These are phyloP conservation scores for Unio pictorum DNA, from an alignment of 2,888 invertebrate genomes.

Conservation along the genomic window DNA sequence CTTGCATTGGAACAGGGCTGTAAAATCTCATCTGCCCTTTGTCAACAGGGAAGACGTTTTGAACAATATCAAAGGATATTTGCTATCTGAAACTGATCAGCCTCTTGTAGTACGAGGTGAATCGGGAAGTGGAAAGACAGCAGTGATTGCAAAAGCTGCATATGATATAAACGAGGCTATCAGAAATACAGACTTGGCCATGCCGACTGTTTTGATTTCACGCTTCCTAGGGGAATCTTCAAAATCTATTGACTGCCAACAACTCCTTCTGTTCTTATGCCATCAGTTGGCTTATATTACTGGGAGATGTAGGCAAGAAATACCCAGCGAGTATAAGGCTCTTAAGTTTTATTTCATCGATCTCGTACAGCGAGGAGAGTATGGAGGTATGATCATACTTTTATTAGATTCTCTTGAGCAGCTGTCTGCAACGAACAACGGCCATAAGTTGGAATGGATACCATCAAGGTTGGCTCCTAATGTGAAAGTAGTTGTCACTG, in stretches of 20 bases:
- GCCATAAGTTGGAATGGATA: slow-evolving; percentile 61
- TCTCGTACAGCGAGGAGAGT: slow-evolving; percentile 48
- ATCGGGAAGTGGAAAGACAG: slow-evolving; percentile 60
- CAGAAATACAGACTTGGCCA: slow-evolving; percentile 27
- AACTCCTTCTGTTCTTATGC: slow-evolving; percentile 50
- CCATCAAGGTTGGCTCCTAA: slow-evolving; percentile 55
- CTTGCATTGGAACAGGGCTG: slow-evolving; percentile 47
- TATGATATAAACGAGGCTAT: slow-evolving; percentile 40
- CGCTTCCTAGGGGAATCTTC: slow-evolving; percentile 61
- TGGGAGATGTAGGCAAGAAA: slow-evolving; percentile 39
- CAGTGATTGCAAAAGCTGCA: slow-evolving; percentile 56
- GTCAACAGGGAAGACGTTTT: slow-evolving; percentile 49
- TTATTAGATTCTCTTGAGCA: slow-evolving; percentile 59
- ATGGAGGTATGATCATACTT: slow-evolving; percentile 54
- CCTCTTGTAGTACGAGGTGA: slow-evolving; percentile 56
- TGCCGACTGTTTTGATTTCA: slow-evolving; percentile 42
- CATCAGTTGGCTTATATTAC: slow-evolving; percentile 53
- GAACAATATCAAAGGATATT: slow-evolving; percentile 46
- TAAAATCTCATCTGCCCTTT: slow-evolving; percentile 35
- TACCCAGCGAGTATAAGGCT: slow-evolving; percentile 48
- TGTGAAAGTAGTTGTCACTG: slow-evolving; percentile 57
- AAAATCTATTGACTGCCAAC: slow-evolving; percentile 42
- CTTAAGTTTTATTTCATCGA: slow-evolving; percentile 55
- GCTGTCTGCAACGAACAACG: slow-evolving; percentile 47
- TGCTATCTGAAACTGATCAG: slow-evolving; percentile 49